phyloP scores from a whole-genome alignment of 2,113 vertebrate species.

The Cryptomyrus ogoouensis region DNA sequence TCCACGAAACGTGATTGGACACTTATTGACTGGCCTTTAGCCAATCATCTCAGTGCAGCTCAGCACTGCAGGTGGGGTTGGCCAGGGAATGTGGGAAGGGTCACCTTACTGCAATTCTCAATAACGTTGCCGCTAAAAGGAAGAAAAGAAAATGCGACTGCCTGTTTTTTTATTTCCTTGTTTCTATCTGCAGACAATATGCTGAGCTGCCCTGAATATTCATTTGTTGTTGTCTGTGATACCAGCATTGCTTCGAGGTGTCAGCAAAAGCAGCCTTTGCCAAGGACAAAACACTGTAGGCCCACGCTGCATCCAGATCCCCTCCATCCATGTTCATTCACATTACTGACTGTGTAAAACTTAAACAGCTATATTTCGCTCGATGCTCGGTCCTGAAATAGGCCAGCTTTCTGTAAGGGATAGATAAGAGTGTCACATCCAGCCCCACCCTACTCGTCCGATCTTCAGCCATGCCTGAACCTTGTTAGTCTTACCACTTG shows the following conservation, averaged over 20 bases:
- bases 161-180: neutral
- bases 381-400: neutral
- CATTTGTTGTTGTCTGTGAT: neutral
- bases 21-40: slow-evolving; percentile 68
- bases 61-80: neutral
- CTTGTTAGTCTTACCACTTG: no score
- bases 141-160: neutral
- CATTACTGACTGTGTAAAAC: neutral
- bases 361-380: neutral
- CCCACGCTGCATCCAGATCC: neutral
- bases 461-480: no score
- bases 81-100: neutral
- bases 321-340: neutral
- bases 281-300: neutral
- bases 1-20: slow-evolving; percentile 57
- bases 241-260: neutral
- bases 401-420: neutral
- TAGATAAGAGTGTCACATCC: neutral
- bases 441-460: no score
- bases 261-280: neutral
- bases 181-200: neutral
- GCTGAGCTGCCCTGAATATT: slow-evolving; percentile 14
- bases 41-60: neutral
- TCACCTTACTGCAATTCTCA: neutral
- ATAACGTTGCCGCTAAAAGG: neutral